Base-by-base conservation (phyloP, 1,140 invertebrate species). In the Coelopa frigida region DNA sequence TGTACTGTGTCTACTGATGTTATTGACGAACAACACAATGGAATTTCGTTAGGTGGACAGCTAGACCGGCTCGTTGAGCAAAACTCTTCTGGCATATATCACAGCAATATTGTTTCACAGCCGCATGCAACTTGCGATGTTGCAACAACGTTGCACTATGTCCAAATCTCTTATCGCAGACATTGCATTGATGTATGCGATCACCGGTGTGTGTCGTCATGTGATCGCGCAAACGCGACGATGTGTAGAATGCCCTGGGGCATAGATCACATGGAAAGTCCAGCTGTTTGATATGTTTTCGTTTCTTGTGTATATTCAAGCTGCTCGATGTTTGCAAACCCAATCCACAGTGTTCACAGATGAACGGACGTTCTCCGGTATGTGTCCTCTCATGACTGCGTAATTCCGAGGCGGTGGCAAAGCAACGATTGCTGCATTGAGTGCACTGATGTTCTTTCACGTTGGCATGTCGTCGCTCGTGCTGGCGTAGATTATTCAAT, bases 321-420 rank as follows among this genome's bases (percentile, higher is more conserved):
- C 24, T 41, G 24, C 15, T 24, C 7, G 39, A 18, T 12, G 22
- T 18, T 24, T 11, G 7, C 11, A 23, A 41, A 24, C 12, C 20
- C 5, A 61, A 50, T 1, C 73, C 72, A 58, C 76, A 78, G 43
- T 72, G 60, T 5, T 59, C 57, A 51, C 75, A 77, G 37, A 66
- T 62, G 58, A 72, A 77, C 4, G 76, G 76, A 46, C 74, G 68
- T 58, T 77, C 75, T 41, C 75, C 75, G 0, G 75, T 78, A 58
- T 78, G 76, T 1, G 73, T 75, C 18, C 75, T 56, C 52, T 75
- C 70, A 56, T 78, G 76, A 50, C 74, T 75, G 47, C 60, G 65
- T 23, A 76, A 58, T 23, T 41, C 39, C n/a, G n/a, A n/a, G 8
- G 6, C 8, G 8, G 8, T 8, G 14, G 27, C 8, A 29, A 10